Evolutionary conservation across 2,113 vertebrate species (phyloP), one percentile per base, ranked within the genome.

Genomic region (Ciconia stormi): DNA sequence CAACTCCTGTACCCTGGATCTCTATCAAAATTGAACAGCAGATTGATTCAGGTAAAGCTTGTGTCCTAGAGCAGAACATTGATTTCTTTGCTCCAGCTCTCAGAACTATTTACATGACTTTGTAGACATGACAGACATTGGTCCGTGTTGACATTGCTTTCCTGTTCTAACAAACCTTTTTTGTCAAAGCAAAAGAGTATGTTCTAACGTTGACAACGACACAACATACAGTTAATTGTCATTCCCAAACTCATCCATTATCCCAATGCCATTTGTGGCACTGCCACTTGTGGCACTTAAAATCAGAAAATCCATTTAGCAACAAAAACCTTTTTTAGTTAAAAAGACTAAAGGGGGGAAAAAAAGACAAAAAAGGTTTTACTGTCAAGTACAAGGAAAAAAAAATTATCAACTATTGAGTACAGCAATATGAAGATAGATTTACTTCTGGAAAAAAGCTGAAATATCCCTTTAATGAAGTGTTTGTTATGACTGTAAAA

Each of bases 121-220:
- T 1, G 1, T 5, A 78, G 53, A 89, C 46, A 50, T 2, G 5
- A 66, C 29, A 76, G 1, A 52, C 47, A 40, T 27, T 36, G 55
- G 47, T n/a, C 82, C 36, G 46, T 82, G 38, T 16, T 50, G 44
- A 44, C 95, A 94, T 3, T 42, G 65, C 58, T 36, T 78, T 92
- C 65, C 55, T 84, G n/a, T 76, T 89, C 32, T 16, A 87, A 93
- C 32, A 91, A 84, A 63, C 16, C 46, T 77, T 80, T 82, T 26
- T 23, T 34, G 87, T 67, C 32, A 80, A 86, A 92, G 58, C 34
- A 52, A 19, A 87, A 72, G 3, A 47, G 32, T 16, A 21, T 4
- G 5, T 66, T n/a, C 34, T 17, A 81, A 42, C 8, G 1, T 0
- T 53, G 53, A 70, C 19, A 90, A 11, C 2, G 2, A 14, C 32